Conservation (phyloP, 1,140 invertebrate species). For the Ooceraea biroi region DNA sequence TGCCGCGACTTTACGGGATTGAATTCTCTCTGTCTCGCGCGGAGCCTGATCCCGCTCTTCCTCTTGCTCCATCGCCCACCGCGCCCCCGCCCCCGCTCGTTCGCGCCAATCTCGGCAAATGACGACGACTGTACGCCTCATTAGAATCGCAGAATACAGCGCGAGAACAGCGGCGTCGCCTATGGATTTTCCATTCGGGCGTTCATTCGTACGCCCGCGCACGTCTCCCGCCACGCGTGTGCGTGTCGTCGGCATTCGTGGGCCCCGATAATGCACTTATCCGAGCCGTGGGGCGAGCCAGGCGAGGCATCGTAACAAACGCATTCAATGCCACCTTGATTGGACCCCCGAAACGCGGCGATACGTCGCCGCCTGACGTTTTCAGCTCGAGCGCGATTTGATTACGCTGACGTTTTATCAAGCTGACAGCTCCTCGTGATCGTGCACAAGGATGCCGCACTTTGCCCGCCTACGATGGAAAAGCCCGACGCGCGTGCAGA, state of each 20-base stretch:
- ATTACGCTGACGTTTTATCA: constrained; percentile 62
- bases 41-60: constrained; percentile 27
- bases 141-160: constrained; percentile 63
- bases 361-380: constrained; percentile 73
- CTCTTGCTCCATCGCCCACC: constrained; percentile 12
- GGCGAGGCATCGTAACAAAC: constrained; percentile 75
- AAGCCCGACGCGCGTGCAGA: background rate
- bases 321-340: constrained; percentile 80
- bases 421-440: constrained; percentile 57
- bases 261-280: constrained; percentile 78
- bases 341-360: constrained; percentile 76
- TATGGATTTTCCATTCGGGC: constrained; percentile 65
- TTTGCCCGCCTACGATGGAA: background rate
- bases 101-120: constrained; percentile 60
- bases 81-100: too few species aligned
- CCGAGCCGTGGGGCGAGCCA: constrained; percentile 48
- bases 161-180: constrained; percentile 49
- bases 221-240: constrained; percentile 66
- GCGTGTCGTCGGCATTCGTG: constrained; percentile 59
- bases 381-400: constrained; percentile 67
- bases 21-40: constrained; percentile 28
- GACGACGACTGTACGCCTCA: constrained; percentile 65
- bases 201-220: constrained; percentile 61
- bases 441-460: constrained; percentile 21
- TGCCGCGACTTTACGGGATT: constrained; percentile 51